Conservation (phyloP, 2,888 invertebrate genomes). For the Drosophila stalkeri region DNA sequence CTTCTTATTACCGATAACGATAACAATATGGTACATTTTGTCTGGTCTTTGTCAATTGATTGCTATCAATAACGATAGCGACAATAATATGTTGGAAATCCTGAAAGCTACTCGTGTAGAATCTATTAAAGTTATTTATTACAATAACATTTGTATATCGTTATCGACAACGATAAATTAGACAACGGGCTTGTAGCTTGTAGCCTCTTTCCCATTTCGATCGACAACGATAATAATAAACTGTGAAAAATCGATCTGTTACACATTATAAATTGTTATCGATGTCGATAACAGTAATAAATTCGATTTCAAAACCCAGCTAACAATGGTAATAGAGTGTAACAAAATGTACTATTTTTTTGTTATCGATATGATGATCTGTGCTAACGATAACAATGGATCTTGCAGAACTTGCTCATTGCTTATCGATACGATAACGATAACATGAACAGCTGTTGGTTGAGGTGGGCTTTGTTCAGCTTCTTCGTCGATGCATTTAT, state of each 20-base stretch:
- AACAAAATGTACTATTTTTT: too few relatives aligned
- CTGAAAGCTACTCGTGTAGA: too few relatives aligned
- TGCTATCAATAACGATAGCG: neutral
- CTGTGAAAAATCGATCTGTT: too few relatives aligned
- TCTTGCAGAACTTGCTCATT: neutral
- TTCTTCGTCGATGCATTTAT: constrained; percentile 1
- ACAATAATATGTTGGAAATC: too few relatives aligned
- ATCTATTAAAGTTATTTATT: too few relatives aligned
- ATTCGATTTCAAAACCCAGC: neutral
- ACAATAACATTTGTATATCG: too few relatives aligned
- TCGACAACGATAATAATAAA: too few relatives aligned
- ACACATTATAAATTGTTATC: too few relatives aligned
- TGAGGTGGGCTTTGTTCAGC: neutral
- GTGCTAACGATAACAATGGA: constrained; percentile 18
- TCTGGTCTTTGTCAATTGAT: neutral
- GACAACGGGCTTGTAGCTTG: too few relatives aligned
- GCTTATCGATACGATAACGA: constrained; percentile 27
- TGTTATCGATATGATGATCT: too few relatives aligned
- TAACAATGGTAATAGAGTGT: neutral
- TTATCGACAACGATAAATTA: too few relatives aligned
- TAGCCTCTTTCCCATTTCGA: too few relatives aligned
- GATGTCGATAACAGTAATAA: neutral
- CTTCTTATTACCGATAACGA: neutral
- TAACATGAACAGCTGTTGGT: constrained; percentile 28
- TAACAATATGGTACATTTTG: neutral